Percentiles rank a stretch among this genome's conserved stretches.
phyloP scores from a whole-genome alignment of 2,888 invertebrate genomes.

The Dicyrtomina minuta region DNA sequence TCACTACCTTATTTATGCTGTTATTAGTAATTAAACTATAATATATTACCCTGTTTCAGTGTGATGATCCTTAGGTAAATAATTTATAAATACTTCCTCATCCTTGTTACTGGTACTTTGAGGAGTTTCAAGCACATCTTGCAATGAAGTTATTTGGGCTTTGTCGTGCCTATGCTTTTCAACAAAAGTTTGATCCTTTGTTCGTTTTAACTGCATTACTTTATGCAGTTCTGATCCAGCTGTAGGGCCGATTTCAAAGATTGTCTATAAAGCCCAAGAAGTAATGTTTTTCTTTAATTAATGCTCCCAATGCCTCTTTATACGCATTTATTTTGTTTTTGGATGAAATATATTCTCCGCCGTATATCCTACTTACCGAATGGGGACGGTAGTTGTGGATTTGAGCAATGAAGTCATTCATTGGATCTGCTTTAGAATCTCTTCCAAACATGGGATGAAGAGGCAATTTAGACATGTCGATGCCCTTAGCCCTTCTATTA shows the following conservation, averaged over 20 bases:
- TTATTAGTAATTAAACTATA: too few species aligned
- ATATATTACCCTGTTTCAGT: constrained; percentile 77
- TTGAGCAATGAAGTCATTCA: constrained; percentile 63
- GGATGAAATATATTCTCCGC: not conserved
- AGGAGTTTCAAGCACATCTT: constrained; percentile 56
- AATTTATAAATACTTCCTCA: constrained; percentile 83
- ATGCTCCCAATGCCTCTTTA: not conserved
- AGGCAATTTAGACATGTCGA: constrained; percentile 62
- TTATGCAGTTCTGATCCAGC: constrained; percentile 73
- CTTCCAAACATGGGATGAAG: constrained; percentile 67
- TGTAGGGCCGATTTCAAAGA: constrained; percentile 86
- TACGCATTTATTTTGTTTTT: not conserved
- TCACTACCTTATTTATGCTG: too few species aligned
- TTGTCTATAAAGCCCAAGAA: constrained; percentile 67
- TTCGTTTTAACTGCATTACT: constrained; percentile 86
- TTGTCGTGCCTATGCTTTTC: constrained; percentile 59
- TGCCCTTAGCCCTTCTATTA: constrained; percentile 77
- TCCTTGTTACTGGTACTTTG: constrained; percentile 58
- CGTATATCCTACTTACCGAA: constrained; percentile 61
- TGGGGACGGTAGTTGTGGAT: constrained; percentile 76
- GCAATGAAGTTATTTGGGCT: constrained; percentile 58
- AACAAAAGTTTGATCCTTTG: constrained; percentile 67
- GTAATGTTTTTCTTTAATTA: not conserved
- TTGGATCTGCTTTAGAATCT: constrained; percentile 57
- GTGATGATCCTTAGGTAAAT: constrained; percentile 78